Evolutionary conservation across 1,140 invertebrate genomes (phyloP).

Genomic region (Drosophila takahashii): DNA sequence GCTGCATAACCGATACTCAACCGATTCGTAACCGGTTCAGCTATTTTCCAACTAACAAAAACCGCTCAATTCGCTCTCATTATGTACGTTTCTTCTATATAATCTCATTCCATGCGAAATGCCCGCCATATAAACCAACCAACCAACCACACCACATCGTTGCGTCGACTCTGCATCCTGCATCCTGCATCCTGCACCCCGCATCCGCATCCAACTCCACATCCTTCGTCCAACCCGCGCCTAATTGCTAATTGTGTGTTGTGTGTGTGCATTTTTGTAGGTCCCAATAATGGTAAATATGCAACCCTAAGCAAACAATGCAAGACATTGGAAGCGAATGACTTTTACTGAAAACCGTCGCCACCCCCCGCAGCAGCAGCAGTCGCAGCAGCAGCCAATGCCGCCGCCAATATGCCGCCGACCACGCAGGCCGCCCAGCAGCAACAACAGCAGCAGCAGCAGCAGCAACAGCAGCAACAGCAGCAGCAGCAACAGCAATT

Average conservation of each 20-base stretch:
- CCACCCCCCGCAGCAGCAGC: constrained; percentile 84
- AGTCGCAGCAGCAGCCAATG: constrained; percentile 57
- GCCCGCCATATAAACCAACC: constrained; percentile 29
- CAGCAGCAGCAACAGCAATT: constrained; percentile 78
- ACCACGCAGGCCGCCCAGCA: constrained; percentile 70
- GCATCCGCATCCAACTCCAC: constrained; percentile 54
- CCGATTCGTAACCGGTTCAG: background rate
- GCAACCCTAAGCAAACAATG: constrained; percentile 97
- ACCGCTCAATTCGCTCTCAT: constrained; percentile 39
- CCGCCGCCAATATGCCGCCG: constrained; percentile 61
- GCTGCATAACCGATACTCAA: background rate
- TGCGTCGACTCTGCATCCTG: constrained; percentile 2
- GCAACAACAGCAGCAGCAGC: constrained; percentile 50
- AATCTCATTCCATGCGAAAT: constrained; percentile 39
- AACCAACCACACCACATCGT: constrained; percentile 20
- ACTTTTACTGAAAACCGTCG: constrained; percentile 95
- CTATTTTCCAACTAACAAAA: background rate
- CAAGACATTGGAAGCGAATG: constrained; percentile 96
- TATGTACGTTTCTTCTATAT: constrained; percentile 22
- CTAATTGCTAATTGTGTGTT: constrained; percentile 73
- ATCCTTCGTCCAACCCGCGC: constrained; percentile 70
- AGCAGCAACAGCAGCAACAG: constrained; percentile 58
- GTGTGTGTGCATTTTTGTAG: constrained; percentile 75
- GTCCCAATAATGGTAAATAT: constrained; percentile 92
- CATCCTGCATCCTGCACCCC: constrained; percentile 18